phyloP scores from a whole-genome alignment of 53 echinoderm and acorn worm genomes.

The Holothuria leucospilota region DNA sequence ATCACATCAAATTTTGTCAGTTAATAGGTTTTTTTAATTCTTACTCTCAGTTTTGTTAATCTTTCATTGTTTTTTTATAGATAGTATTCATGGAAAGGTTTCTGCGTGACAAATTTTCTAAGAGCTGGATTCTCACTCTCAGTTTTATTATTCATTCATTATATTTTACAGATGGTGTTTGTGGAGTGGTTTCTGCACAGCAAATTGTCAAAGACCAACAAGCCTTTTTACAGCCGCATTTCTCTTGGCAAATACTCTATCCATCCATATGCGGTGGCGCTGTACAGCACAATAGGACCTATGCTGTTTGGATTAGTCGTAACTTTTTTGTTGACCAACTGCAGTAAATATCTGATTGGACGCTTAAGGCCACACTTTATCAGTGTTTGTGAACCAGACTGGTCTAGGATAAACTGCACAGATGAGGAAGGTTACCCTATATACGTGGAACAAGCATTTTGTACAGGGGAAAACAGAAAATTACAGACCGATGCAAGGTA shows the following conservation, averaged over 20 bases:
- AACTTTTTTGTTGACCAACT: slow-evolving; percentile 75
- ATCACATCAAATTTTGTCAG: no score
- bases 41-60: no score
- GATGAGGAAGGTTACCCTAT: slow-evolving; percentile 48
- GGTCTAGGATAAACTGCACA: slow-evolving; percentile 67
- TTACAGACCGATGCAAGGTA: slow-evolving; percentile 70
- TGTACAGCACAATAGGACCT: slow-evolving; percentile 73
- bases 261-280: slow-evolving; percentile 76
- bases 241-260: slow-evolving; percentile 62
- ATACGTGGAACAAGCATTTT: slow-evolving; percentile 71
- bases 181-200: slow-evolving; percentile 79
- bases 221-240: slow-evolving; percentile 67
- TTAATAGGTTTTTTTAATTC: no score
- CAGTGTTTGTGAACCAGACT: slow-evolving; percentile 78
- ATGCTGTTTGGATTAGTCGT: slow-evolving; percentile 69
- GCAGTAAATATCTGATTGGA: slow-evolving; percentile 80
- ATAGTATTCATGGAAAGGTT: slow-evolving; percentile 84
- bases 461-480: slow-evolving; percentile 53
- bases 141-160: neutral
- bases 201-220: slow-evolving; percentile 52
- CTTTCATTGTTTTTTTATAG: slow-evolving; percentile 52
- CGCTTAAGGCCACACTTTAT: slow-evolving; percentile 87
- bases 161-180: slow-evolving; percentile 71
- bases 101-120: slow-evolving; percentile 55
- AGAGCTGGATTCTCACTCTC: slow-evolving; percentile 3